These are phyloP conservation scores for Parapsyche elsis DNA, from an alignment of 1,140 invertebrate genomes.

Conservation along the genomic window DNA sequence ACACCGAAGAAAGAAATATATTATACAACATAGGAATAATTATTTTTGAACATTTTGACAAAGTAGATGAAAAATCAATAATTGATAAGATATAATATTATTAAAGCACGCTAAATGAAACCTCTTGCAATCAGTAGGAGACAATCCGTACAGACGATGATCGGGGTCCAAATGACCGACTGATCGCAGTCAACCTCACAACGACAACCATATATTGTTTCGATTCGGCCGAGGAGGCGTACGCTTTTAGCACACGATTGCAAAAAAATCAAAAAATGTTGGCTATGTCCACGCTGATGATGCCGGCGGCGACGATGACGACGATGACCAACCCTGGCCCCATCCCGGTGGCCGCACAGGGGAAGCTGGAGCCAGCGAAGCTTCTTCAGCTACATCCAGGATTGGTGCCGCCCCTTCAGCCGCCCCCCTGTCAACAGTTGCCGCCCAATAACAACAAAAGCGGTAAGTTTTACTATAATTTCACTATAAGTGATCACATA, in stretches of 20 bases:
- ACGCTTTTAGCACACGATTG: neutral
- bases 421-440: conserved; percentile 59
- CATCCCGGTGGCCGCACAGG: conserved; percentile 70
- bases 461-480: conserved; percentile 41
- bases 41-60: conserved; percentile 40
- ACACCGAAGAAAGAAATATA: conserved; percentile 25
- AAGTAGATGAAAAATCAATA: neutral
- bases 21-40: conserved; percentile 26
- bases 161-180: neutral
- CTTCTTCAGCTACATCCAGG: conserved; percentile 64
- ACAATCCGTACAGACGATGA: neutral
- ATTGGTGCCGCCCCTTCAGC: conserved; percentile 61
- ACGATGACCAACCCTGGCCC: conserved; percentile 71
- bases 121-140: neutral
- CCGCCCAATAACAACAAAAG: conserved; percentile 60
- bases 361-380: conserved; percentile 67
- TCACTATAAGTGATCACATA: too few relatives aligned
- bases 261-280: conserved; percentile 62
- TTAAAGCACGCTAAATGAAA: neutral
- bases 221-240: conserved; percentile 8
- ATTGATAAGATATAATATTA: neutral
- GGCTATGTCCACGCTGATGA: conserved; percentile 74
- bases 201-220: neutral
- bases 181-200: neutral
- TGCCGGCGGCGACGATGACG: conserved; percentile 71